These are phyloP conservation scores for Cephus rjabovi DNA, from an alignment of 2,888 invertebrate species.

Conservation along the genomic window DNA sequence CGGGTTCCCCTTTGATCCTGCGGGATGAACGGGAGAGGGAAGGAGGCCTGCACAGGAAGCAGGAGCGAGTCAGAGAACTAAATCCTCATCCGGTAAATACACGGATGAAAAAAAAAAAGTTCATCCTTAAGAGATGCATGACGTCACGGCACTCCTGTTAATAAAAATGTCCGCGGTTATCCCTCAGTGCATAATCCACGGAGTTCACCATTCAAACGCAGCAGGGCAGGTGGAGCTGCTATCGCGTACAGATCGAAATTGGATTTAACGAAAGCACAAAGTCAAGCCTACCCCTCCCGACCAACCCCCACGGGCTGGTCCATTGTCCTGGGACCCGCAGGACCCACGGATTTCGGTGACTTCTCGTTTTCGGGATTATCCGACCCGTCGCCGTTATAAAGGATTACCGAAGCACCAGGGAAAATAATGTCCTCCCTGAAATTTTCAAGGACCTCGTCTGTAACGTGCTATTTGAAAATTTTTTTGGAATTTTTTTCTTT, in stretches of 20 bases:
- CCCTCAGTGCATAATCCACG: conserved; percentile 7
- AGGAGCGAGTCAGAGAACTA: neutral
- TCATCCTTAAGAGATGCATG: neutral
- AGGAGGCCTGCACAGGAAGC: neutral
- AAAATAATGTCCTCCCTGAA: neutral
- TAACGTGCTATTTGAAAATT: too few relatives aligned
- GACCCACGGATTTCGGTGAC: neutral
- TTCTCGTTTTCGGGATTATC: neutral
- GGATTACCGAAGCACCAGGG: neutral
- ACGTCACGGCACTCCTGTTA: conserved; percentile 12
- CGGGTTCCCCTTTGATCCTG: conserved; percentile 6
- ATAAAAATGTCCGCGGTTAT: conserved; percentile 19
- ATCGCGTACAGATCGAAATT: conserved; percentile 19
- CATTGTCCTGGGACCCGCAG: conserved; percentile 2
- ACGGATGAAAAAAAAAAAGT: neutral
- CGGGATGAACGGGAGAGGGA: neutral
- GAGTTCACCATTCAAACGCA: neutral
- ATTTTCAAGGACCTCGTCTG: neutral
- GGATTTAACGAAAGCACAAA: conserved; percentile 21
- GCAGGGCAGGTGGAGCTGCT: conserved; percentile 18
- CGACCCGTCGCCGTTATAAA: neutral
- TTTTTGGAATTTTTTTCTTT: too few relatives aligned
- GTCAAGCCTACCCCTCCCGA: conserved; percentile 3
- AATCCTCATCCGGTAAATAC: neutral
- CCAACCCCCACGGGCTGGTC: neutral